Evolutionary conservation across 2,888 invertebrate species (phyloP), one percentile per base, ranked within the genome.

Genomic region (Latheticus oryzae): DNA sequence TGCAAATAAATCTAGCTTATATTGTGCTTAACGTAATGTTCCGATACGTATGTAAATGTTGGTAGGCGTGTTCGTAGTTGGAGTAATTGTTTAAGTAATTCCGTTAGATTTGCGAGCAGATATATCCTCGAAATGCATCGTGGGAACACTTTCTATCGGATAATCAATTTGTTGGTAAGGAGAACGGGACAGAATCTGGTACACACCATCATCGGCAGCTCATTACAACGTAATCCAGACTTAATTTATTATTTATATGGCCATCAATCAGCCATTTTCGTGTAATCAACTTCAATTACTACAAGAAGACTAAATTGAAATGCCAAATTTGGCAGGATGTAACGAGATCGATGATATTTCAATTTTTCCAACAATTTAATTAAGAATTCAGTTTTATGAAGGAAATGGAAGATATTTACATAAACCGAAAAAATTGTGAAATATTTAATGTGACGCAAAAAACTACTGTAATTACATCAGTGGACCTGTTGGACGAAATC

Each of bases 101-200:
- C 64, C 60, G 63, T 59, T 60, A 63, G 67, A 67, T 67, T 65
- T 61, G 63, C 64, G 64, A 56, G 37, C 40, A 42, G 59, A 43
- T 59, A 58, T 60, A 60, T 63, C 56, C 61, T 58, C 58, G 60
- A 64, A 64, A 65, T 63, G 62, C 67, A 66, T 67, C 69, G 69
- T 69, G 69, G 66, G 69, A 69, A 69, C 66, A 67, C 69, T 69
- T 69, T 69, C 69, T 69, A 68, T 63, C 65, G 59, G 61, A 58
- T 61, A 66, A 66, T 65, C 66, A 64, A 66, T 64, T 66, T 65
- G 58, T 50, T 50, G 9, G n/a, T 32, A 56, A 43, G 42, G 57
- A 57, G 51, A 57, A 57, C 35, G 50, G 51, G 43, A 42, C 43
- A 51, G 57, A 57, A 57, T 57, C 57, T 51, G 50, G 51, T 57